These are phyloP conservation scores for Lerema accius DNA, from an alignment of 1,140 invertebrate genomes.

Conservation along the genomic window DNA sequence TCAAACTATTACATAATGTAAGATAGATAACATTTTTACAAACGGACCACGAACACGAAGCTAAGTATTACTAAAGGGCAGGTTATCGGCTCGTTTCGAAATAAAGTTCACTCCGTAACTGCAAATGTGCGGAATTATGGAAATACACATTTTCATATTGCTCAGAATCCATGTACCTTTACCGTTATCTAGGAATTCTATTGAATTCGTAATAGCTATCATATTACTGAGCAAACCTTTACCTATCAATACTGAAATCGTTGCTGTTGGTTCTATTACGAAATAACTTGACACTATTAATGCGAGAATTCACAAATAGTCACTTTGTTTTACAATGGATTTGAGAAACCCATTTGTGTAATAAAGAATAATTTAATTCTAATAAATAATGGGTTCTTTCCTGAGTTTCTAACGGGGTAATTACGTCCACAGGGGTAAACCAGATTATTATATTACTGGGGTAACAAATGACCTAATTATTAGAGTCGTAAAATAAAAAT, in stretches of 20 bases:
- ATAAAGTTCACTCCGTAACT: slow-evolving; percentile 39
- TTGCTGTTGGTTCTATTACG: slow-evolving; percentile 9
- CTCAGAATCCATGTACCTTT: slow-evolving; percentile 23
- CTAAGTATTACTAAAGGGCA: slow-evolving; percentile 51
- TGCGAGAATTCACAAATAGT: not conserved
- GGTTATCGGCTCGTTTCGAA: slow-evolving; percentile 49
- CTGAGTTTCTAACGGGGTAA: too few species aligned
- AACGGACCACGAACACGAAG: slow-evolving; percentile 33
- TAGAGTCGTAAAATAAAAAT: too few species aligned
- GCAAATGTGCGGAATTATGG: slow-evolving; percentile 41
- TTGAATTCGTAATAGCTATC: slow-evolving; percentile 25
- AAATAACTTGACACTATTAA: slow-evolving; percentile 2
- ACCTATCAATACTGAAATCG: slow-evolving; percentile 18
- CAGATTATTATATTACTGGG: too few species aligned
- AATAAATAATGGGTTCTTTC: too few species aligned
- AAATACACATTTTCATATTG: slow-evolving; percentile 50
- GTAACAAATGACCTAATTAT: too few species aligned
- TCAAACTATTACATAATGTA: too few species aligned
- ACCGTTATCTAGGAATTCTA: slow-evolving; percentile 23
- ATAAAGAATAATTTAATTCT: not conserved
- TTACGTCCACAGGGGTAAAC: too few species aligned
- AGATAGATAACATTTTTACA: too few species aligned
- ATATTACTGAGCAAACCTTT: slow-evolving; percentile 18
- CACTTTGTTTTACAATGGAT: not conserved
- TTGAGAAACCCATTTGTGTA: not conserved